Evolutionary conservation across 2,797 vertebrate species (phyloP).

Genomic region (Cirrhinus molitorella): DNA sequence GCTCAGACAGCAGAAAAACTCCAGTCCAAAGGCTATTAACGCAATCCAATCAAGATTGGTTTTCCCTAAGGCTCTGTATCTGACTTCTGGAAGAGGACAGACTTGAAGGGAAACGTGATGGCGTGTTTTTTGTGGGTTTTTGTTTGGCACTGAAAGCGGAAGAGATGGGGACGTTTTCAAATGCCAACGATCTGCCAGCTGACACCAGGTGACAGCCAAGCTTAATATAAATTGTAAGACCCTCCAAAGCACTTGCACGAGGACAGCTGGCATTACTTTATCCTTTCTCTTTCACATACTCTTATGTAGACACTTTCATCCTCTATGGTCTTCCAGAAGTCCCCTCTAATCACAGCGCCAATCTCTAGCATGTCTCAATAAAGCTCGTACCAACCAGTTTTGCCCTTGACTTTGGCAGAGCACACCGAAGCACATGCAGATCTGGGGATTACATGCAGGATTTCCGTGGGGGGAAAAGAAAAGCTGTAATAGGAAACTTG

Average conservation of each 20-base stretch:
- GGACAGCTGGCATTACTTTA: slow-evolving; percentile 48
- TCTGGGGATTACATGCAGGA: slow-evolving; percentile 77
- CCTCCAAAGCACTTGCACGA: slow-evolving; percentile 22
- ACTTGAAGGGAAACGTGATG: slow-evolving; percentile 25
- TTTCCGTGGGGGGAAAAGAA: slow-evolving; percentile 73
- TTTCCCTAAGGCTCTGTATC: slow-evolving; percentile 66
- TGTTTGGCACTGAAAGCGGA: neutral
- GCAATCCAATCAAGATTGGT: slow-evolving; percentile 77
- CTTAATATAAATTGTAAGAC: slow-evolving; percentile 72
- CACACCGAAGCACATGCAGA: slow-evolving; percentile 72
- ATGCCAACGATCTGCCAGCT: slow-evolving; percentile 69
- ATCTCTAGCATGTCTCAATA: slow-evolving; percentile 55
- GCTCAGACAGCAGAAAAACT: slow-evolving; percentile 72
- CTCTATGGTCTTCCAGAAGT: slow-evolving; percentile 44
- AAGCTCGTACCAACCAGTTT: slow-evolving; percentile 72
- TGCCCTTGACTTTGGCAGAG: slow-evolving; percentile 80
- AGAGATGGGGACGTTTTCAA: slow-evolving; percentile 2
- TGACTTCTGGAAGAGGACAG: slow-evolving; percentile 14
- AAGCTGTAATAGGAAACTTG: slow-evolving; percentile 79
- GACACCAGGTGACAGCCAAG: slow-evolving; percentile 70
- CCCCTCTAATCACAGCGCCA: slow-evolving; percentile 5
- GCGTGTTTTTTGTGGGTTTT: neutral
- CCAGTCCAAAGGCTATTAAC: slow-evolving; percentile 80
- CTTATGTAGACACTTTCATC: slow-evolving; percentile 72
- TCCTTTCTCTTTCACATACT: slow-evolving; percentile 60